A percentile compares a stretch with the other conserved stretches of the same genome.
These are phyloP conservation scores for Cygnus buccinator DNA, from an alignment of 2,113 vertebrate genomes.

Conservation along the genomic window DNA sequence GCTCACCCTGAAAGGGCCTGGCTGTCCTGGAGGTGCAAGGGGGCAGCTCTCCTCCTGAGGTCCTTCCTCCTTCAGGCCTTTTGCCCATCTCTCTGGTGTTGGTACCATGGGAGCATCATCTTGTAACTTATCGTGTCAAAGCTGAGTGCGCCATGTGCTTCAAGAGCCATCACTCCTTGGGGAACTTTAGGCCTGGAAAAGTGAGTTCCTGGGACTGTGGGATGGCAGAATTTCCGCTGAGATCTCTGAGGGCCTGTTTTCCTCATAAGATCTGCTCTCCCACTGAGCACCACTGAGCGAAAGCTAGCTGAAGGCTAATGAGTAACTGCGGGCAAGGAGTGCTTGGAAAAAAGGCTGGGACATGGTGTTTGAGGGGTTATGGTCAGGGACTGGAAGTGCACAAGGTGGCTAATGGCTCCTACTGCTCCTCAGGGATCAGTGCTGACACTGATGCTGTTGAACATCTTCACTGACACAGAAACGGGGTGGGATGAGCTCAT, in stretches of 20 bases:
- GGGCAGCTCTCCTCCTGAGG: too few relatives aligned
- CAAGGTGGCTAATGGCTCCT: neutral
- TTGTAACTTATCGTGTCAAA: fast-evolving
- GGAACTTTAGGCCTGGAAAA: neutral
- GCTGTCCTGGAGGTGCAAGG: too few relatives aligned
- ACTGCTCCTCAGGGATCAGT: too few relatives aligned
- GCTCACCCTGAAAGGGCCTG: neutral
- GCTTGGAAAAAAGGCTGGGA: too few relatives aligned
- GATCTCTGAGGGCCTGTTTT: too few relatives aligned
- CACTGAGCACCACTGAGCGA: too few relatives aligned
- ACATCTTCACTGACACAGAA: neutral
- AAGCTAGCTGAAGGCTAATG: too few relatives aligned
- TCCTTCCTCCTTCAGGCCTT: neutral
- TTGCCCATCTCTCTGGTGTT: neutral
- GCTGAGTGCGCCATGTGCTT: neutral
- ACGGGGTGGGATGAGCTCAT: neutral
- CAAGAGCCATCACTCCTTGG: neutral
- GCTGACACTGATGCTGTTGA: too few relatives aligned
- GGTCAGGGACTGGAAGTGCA: neutral
- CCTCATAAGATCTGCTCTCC: too few relatives aligned
- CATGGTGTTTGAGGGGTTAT: too few relatives aligned
- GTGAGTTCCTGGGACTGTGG: neutral
- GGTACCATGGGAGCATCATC: neutral
- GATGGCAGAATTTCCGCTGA: too few relatives aligned
- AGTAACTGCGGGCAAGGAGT: too few relatives aligned